Conservation (phyloP, 1,140 invertebrate species). For the Atta texana region DNA sequence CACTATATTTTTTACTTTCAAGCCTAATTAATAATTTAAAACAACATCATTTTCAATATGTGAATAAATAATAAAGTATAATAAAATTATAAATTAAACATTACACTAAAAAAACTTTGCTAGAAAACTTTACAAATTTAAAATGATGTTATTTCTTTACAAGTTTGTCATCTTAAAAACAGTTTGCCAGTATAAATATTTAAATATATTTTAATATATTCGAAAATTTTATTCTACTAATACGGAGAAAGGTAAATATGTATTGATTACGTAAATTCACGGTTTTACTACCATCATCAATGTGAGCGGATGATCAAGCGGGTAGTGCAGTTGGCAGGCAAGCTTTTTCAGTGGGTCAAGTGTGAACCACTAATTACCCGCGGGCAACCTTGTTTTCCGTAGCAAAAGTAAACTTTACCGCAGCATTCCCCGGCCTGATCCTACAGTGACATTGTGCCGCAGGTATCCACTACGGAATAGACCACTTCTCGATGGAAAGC, state of each 20-base stretch:
- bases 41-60: not conserved
- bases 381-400: slow-evolving; percentile 79
- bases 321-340: not conserved
- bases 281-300: not conserved
- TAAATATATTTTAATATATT: not conserved
- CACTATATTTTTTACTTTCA: not conserved
- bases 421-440: slow-evolving; percentile 54
- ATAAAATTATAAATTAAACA: slow-evolving; percentile 16
- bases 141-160: not conserved
- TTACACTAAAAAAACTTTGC: not conserved
- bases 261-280: not conserved
- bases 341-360: slow-evolving; percentile 76
- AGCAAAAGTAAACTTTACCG: slow-evolving; percentile 76
- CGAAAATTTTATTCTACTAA: not conserved
- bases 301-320: not conserved
- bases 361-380: slow-evolving; percentile 80
- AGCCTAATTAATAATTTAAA: slow-evolving; percentile 12
- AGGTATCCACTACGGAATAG: slow-evolving; percentile 35
- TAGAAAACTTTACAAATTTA: not conserved
- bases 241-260: not conserved
- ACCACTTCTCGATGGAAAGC: slow-evolving; percentile 29
- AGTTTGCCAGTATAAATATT: not conserved
- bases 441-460: slow-evolving; percentile 15
- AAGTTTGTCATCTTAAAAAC: not conserved
- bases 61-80: not conserved